phyloP scores from a whole-genome alignment of 2,797 vertebrate genomes.

The Pyrocephalus nanus region DNA sequence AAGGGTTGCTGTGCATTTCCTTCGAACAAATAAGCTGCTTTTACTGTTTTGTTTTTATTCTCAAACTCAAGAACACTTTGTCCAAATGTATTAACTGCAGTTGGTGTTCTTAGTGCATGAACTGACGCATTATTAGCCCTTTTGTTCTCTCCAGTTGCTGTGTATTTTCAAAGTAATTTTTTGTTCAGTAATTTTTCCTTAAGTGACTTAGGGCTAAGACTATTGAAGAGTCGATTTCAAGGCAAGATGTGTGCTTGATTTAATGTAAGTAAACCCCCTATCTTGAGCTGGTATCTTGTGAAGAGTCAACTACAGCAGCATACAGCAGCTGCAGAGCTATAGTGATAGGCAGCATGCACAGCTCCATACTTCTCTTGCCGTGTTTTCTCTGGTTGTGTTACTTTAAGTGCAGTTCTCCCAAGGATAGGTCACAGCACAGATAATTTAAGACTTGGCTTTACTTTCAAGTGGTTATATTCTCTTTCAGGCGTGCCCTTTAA shows the following conservation, averaged over 20 bases:
- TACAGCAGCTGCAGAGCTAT: not conserved
- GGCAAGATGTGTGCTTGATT: not conserved
- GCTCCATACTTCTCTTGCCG: rapidly evolving
- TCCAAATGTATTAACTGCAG: not conserved
- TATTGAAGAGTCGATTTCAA: not conserved
- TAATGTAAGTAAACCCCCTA: not conserved
- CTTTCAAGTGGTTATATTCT: conserved; percentile 8
- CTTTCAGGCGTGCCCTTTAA: not conserved
- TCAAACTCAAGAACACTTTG: not conserved
- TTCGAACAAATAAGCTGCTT: not conserved
- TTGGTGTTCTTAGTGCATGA: not conserved
- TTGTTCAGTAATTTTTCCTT: not conserved
- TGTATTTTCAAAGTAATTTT: not conserved
- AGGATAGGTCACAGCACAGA: not conserved
- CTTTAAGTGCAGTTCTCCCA: not conserved
- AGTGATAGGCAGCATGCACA: not conserved
- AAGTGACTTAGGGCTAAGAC: not conserved
- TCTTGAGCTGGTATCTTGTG: not conserved
- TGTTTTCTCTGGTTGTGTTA: not conserved
- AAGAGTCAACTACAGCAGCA: not conserved
- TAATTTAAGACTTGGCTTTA: conserved; percentile 44
- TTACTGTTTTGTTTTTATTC: not conserved
- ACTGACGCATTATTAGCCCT: not conserved
- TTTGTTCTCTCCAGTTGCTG: not conserved
- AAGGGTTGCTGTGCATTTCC: not conserved